phyloP scores from a whole-genome alignment of 2,888 invertebrate genomes.

The Drosophila mercatorum region DNA sequence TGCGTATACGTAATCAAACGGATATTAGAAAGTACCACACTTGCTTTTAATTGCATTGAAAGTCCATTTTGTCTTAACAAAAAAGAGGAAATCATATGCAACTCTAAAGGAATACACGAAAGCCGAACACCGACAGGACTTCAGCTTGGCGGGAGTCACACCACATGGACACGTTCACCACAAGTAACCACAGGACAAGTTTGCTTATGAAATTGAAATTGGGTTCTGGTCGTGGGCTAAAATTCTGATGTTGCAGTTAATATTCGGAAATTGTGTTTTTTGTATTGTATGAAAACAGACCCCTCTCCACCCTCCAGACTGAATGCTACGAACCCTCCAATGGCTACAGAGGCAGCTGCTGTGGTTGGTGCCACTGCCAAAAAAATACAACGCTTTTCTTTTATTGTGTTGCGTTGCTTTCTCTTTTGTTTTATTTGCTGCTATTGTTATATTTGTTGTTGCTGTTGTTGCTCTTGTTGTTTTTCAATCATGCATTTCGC shows the following conservation, averaged over 20 bases:
- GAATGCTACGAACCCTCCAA: background rate
- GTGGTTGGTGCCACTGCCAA: background rate
- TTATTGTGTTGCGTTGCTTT: constrained; percentile 48
- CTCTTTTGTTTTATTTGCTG: constrained; percentile 26
- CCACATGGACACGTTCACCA: background rate
- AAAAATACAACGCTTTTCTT: constrained; percentile 23
- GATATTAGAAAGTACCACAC: constrained; percentile 46
- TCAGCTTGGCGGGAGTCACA: constrained; percentile 6
- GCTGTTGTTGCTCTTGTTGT: constrained; percentile 43
- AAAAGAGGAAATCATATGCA: constrained; percentile 22
- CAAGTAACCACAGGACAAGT: constrained; percentile 30
- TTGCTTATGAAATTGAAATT: constrained; percentile 46
- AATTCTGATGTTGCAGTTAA: constrained; percentile 36
- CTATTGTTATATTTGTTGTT: constrained; percentile 7
- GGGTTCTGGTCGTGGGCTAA: constrained; percentile 2
- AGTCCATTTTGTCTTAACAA: constrained; percentile 20
- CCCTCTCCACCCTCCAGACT: background rate
- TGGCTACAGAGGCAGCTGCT: constrained; percentile 4
- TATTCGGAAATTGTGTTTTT: constrained; percentile 48
- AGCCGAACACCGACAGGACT: constrained; percentile 2
- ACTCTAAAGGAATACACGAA: constrained; percentile 19
- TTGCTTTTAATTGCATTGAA: constrained; percentile 37
- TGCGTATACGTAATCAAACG: constrained; percentile 60
- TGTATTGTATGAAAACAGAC: constrained; percentile 2
- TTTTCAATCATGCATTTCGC: constrained; percentile 76